Base-by-base conservation (phyloP, 1,140 invertebrate genomes). In the Helicoverpa armigera region DNA sequence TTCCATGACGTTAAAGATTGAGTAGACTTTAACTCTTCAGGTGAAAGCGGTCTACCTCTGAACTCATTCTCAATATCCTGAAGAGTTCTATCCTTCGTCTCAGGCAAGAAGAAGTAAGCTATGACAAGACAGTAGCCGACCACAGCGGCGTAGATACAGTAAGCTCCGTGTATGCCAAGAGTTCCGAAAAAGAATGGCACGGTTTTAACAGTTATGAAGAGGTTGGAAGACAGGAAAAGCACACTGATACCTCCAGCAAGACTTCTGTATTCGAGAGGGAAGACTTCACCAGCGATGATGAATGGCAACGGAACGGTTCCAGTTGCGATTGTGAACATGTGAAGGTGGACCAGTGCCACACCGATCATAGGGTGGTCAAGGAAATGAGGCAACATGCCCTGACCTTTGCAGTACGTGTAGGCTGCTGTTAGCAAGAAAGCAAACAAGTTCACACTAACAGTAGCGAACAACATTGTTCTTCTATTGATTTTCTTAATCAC, bases 31-130 rank as follows among this genome's bases (percentile, higher is more conserved):
- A 89, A 58, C 79, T 90, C 88, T 12, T 90, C 87, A 60, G 84
- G 84, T 14, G 86, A 86, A 48, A 86, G 35, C 3, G 85, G 83
- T 63, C 83, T 83, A 1, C 89, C 89, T 82, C 87, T 86, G 51
- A 92, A 91, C 77, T 90, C 89, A 23, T 92, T 83, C 67, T 92
- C 90, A 16, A 92, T 91, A 56, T 92, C 89, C 53, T 91, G 90
- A 10, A 92, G 76, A 11, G 90, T 92, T 31, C 88, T 86, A 58
- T 91, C 89, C 29, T 91, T 92, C 3, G 91, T 92, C 77, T 92
- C 91, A 0, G 91, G 91, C 5, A 92, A 35, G 63, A 86, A 86
- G 77, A 88, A 85, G 78, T 83, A 86, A 1, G 87, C 82, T 53
- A 90, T 75, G 0, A 82, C 63, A 14, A 90, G 60, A 58, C 89